Conservation (phyloP, 2,113 vertebrate genomes). For the Motacilla alba region DNA sequence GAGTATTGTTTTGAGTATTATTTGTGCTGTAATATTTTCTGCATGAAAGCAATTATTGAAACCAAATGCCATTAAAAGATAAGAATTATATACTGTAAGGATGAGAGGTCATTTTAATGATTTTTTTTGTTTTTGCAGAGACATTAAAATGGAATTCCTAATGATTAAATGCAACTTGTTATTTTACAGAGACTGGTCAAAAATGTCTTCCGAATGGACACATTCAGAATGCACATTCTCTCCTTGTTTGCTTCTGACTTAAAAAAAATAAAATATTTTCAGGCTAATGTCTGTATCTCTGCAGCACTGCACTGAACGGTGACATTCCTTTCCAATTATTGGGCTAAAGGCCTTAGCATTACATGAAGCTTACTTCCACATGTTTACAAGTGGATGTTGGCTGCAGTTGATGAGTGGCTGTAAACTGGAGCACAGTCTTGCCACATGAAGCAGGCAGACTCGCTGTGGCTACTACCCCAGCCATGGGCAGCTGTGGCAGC, state of each 20-base stretch:
- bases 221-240: background rate
- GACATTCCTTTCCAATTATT: background rate
- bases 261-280: background rate
- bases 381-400: background rate
- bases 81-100: background rate
- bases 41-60: conserved; percentile 22
- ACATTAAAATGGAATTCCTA: background rate
- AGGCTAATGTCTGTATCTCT: background rate
- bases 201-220: background rate
- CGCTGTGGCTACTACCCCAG: background rate
- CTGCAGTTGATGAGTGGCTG: background rate
- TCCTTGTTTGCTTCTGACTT: background rate
- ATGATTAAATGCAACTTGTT: background rate
- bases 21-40: conserved; percentile 29
- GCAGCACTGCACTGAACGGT: background rate
- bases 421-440: background rate
- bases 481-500: accelerated
- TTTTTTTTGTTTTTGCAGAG: background rate
- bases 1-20: conserved; percentile 21
- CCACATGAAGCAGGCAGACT: accelerated
- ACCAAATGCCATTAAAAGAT: background rate
- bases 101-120: background rate
- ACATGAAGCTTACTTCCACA: background rate
- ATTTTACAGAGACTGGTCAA: background rate
- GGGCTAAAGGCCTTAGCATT: background rate